Conservation (phyloP, 2,888 invertebrate genomes). For the Mesorhabditis belari region DNA sequence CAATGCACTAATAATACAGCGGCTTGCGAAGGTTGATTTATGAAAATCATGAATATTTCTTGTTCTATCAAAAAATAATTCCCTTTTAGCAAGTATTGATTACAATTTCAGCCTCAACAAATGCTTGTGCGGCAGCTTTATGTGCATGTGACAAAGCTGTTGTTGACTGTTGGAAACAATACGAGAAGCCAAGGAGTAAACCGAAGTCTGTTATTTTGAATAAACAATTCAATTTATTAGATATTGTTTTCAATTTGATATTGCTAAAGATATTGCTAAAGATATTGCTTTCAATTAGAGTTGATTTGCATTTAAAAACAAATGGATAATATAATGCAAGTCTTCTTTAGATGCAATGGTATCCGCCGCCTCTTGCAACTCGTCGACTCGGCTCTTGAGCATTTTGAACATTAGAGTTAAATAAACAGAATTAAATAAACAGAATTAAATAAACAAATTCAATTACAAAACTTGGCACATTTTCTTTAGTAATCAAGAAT, state of each 20-base stretch:
- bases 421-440: no score
- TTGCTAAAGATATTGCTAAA: no score
- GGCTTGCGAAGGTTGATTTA: conserved; percentile 20
- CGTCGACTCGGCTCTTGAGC: background rate
- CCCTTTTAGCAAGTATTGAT: background rate
- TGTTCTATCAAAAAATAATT: no score
- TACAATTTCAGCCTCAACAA: conserved; percentile 12
- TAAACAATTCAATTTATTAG: no score
- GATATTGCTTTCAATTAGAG: no score
- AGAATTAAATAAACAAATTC: no score
- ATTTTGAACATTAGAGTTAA: background rate
- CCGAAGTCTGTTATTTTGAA: background rate
- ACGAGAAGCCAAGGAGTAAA: background rate
- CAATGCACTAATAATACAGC: conserved; percentile 26
- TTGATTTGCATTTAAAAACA: no score
- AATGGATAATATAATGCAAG: no score
- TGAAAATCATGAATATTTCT: no score
- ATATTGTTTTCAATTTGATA: no score
- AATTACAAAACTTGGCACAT: background rate
- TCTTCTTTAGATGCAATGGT: background rate
- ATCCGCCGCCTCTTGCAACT: background rate
- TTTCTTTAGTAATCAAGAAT: background rate
- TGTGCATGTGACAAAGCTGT: conserved; percentile 42
- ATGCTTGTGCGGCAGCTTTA: conserved; percentile 35
- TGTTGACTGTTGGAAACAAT: conserved; percentile 36